Evolutionary conservation across 1,140 invertebrate genomes (phyloP), one percentile per base, ranked within the genome.

Genomic region (Ridgeia piscesae): DNA sequence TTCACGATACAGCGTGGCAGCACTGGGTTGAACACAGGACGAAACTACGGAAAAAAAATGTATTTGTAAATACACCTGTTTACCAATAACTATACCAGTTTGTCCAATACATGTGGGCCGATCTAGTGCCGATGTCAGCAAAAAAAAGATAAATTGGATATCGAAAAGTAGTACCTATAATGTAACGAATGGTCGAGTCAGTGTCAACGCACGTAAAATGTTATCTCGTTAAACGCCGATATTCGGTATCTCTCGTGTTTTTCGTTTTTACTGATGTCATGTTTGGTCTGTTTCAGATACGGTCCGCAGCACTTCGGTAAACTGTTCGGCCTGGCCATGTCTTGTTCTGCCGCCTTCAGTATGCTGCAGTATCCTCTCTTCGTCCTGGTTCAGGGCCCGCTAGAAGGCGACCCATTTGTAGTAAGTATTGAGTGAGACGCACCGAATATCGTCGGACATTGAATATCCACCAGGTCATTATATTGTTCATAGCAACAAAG

Each of bases 241-340:
- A 77, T 31, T 77, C 27, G 11, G 14, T 21, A 77, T 21, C 58
- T 27, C 14, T 17, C 58, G 58, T 0, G 14, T 77, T 77, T 6
- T 4, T 9, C 58, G 58, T 6, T 77, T 14, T 77, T 0, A 77
- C 8, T 0, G 27, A 77, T 77, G 58, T 77, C 14, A 77, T 0
- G 58, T 31, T 77, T 31, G 58, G 17, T 77, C 6, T 77, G 34
- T 50, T 93, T 88, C 92, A 94, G 93, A 90, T 94, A 92, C 91
- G 93, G 93, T 33, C 88, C 89, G 34, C 92, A 94, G 89, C 93
- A 94, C 88, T 94, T 94, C 92, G 93, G 93, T n/a, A 94, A 93
- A 48, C 89, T 93, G n/a, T 92, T 93, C 77, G 93, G 93, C n/a
- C 58, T 93, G 34, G 92, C 91, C 6, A 91, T 94, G 89, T 93